Base-by-base conservation (phyloP, 2,888 invertebrate species). In the Acrobasis suavella region DNA sequence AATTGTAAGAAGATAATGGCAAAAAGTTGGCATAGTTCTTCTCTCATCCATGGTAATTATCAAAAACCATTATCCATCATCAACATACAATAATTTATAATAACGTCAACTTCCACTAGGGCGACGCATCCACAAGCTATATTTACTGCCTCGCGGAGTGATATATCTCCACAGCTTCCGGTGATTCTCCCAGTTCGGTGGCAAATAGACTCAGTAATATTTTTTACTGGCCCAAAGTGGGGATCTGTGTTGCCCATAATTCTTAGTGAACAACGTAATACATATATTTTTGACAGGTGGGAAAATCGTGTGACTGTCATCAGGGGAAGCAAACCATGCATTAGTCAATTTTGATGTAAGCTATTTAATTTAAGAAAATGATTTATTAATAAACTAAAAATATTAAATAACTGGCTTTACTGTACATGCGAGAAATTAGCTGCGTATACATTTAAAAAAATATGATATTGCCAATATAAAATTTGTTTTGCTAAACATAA, bases 121-220 rank as follows among this genome's bases (percentile, higher is more conserved):
- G 71, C 72, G 64, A 67, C 73, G 70, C 70, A 69, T 67, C 62
- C 70, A 72, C 69, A 71, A 67, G 67, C 72, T 76, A 80, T 86
- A 86, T 89, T 89, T 87, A 89, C 77, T 80, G 76, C 68, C 78
- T 76, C 63, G 77, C 64, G 77, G 82, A 88, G 80, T 87, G 89
- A 89, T 87, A 85, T 87, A 88, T 83, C 82, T 82, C 74, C 77
- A 74, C 46, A 67, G 77, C 83, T 87, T 89, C 86, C 87, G 80
- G 75, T 76, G 71, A 67, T 71, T 75, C 74, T 73, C 68, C 63
- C 54, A 68, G 69, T 69, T 72, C 72, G 67, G 62, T 61, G 65
- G 72, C 73, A 78, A 79, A 78, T 75, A 75, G 74, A 63, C 60
- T 68, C 54, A 58, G 62, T 51, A 58, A 39, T 51, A 58, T 63